Conservation (phyloP, 1,140 invertebrate genomes). For the Antheraea mylitta region DNA sequence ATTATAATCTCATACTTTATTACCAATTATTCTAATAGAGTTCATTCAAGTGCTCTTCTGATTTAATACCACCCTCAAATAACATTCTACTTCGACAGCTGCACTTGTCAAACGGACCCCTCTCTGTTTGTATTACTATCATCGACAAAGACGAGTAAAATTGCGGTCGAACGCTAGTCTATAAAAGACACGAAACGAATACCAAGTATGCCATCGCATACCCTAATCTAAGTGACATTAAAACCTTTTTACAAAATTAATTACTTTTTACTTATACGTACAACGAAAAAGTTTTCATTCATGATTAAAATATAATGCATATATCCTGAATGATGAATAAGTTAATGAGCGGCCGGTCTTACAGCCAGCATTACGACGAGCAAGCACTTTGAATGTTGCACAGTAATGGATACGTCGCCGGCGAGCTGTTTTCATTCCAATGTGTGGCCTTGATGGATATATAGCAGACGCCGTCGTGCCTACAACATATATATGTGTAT, state of each 20-base stretch:
- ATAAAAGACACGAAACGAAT: neutral
- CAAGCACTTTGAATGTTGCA: slow-evolving; percentile 13
- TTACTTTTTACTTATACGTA: too few relatives aligned
- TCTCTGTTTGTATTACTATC: too few relatives aligned
- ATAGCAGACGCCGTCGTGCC: slow-evolving; percentile 7
- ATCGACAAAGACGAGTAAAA: too few relatives aligned
- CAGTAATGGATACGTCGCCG: slow-evolving; percentile 10
- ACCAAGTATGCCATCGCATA: neutral
- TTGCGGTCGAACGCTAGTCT: neutral
- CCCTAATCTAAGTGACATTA: neutral
- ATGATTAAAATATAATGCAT: too few relatives aligned
- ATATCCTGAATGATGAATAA: neutral
- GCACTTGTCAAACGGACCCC: too few relatives aligned
- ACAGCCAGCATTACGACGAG: neutral
- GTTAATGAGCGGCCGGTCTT: neutral
- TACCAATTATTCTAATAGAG: too few relatives aligned
- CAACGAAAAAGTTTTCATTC: too few relatives aligned
- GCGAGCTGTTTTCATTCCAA: slow-evolving; percentile 7
- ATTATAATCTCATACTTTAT: too few relatives aligned
- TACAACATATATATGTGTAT: neutral
- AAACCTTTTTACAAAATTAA: neutral
- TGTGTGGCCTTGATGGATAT: slow-evolving; percentile 10
- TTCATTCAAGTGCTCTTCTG: too few relatives aligned
- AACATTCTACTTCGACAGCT: neutral
- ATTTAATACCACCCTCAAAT: neutral